Evolutionary conservation across 2,113 vertebrate genomes (phyloP).

Genomic region (Labeo rohita): DNA sequence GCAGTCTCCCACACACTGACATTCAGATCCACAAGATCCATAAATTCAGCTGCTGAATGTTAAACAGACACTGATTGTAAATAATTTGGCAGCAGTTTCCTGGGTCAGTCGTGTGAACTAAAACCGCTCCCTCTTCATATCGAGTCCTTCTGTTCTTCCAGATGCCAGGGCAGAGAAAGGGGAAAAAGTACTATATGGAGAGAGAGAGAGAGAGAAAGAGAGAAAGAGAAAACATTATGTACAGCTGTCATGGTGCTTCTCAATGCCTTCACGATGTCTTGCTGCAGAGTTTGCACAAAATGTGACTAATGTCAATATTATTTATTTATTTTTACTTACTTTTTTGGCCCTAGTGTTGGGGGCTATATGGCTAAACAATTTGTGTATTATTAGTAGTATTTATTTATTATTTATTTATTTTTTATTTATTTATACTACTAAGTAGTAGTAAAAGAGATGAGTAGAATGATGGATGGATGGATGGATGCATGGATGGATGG

Average conservation of each 20-base stretch:
- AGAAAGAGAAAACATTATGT: not conserved
- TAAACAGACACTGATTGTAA: conserved; percentile 79
- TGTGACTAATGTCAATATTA: not conserved
- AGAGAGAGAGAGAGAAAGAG: not conserved
- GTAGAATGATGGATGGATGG: too few relatives aligned
- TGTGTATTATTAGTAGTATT: too few relatives aligned
- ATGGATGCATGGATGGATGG: too few relatives aligned
- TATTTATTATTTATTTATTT: too few relatives aligned
- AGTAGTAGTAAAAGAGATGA: too few relatives aligned
- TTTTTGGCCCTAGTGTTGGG: not conserved
- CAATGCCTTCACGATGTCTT: not conserved
- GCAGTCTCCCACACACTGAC: conserved; percentile 61
- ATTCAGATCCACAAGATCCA: conserved; percentile 61
- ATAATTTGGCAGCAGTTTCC: conserved; percentile 77
- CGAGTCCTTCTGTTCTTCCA: conserved; percentile 73
- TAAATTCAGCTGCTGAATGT: conserved; percentile 66
- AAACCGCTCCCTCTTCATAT: conserved; percentile 68
- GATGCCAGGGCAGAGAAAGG: conserved; percentile 60
- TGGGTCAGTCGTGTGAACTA: conserved; percentile 70
- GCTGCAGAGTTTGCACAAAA: not conserved
- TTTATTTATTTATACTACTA: too few relatives aligned
- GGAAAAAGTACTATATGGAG: not conserved
- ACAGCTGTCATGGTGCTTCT: not conserved
- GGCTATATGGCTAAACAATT: not conserved
- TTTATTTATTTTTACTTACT: not conserved